Percentiles rank a stretch among this genome's conserved stretches.
phyloP scores from a whole-genome alignment of 30 jellyfish, hydroid and myxozoan species.

The Hydra vulgaris region DNA sequence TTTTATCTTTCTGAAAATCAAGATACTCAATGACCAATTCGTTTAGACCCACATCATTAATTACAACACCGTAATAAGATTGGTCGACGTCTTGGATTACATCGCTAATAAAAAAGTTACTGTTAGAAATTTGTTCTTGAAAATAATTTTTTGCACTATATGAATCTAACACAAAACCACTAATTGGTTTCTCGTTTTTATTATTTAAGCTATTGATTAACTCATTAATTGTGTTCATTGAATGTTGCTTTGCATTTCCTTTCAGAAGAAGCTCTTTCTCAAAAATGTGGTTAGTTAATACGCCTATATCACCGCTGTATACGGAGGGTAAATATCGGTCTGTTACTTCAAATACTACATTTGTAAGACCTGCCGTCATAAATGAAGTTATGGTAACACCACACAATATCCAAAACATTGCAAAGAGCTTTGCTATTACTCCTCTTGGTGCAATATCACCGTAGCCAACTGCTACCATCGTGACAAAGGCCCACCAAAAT shows the following conservation, averaged over 20 bases:
- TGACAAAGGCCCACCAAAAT: conserved; percentile 30
- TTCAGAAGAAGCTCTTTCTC: conserved; percentile 13
- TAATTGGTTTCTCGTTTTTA: too few species aligned
- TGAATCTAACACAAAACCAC: too few species aligned
- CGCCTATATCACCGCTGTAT: conserved; percentile 3
- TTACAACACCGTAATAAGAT: too few species aligned
- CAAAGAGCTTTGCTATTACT: conserved; percentile 6
- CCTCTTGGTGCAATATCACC: conserved; percentile 20
- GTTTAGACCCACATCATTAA: too few species aligned
- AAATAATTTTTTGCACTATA: too few species aligned
- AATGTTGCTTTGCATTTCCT: conserved; percentile 24
- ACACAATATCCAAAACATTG: conserved; percentile 24
- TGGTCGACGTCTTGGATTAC: too few species aligned
- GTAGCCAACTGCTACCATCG: conserved; percentile 25
- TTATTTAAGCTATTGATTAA: too few species aligned
- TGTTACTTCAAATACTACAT: conserved; percentile 6
- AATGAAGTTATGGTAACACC: conserved; percentile 16
- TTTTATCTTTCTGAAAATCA: too few species aligned
- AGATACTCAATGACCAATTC: too few species aligned
- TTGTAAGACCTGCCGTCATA: conserved; percentile 23
- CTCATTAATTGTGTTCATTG: too few species aligned
- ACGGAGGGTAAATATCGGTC: conserved; percentile 2
- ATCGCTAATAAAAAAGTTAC: too few species aligned
- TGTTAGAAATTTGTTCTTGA: too few species aligned
- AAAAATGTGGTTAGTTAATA: conserved; percentile 7